A percentile compares a stretch with the other conserved stretches of the same genome.
phyloP scores from a whole-genome alignment of 2,797 vertebrate genomes.

The Enteromius trimaculatus region DNA sequence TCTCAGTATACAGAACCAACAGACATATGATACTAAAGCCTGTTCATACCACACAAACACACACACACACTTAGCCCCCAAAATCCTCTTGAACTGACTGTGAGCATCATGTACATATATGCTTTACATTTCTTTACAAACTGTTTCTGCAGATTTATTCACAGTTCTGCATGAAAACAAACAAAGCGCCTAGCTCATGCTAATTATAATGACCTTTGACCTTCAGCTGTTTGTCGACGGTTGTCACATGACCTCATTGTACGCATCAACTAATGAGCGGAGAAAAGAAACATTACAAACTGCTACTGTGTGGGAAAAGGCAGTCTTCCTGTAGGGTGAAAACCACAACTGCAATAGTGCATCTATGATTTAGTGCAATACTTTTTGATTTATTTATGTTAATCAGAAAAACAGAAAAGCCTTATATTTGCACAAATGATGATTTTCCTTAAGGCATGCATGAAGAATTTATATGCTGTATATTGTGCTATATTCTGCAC shows the following conservation, averaged over 20 bases:
- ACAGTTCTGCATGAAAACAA: not conserved
- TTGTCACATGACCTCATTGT: not conserved
- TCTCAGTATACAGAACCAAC: conserved; percentile 1
- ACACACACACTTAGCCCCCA: not conserved
- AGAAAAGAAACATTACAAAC: not conserved
- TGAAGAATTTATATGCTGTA: not conserved
- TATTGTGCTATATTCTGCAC: not conserved
- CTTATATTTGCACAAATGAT: not conserved
- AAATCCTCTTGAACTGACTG: not conserved
- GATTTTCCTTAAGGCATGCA: not conserved
- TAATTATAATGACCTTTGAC: not conserved
- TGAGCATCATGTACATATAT: not conserved
- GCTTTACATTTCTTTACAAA: not conserved
- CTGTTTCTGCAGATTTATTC: not conserved
- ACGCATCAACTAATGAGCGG: not conserved
- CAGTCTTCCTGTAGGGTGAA: not conserved
- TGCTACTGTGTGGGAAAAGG: not conserved
- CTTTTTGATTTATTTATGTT: too few relatives aligned
- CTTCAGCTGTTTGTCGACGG: not conserved
- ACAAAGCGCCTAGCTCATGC: not conserved
- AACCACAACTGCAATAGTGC: not conserved
- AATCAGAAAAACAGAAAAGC: not conserved
- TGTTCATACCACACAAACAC: not conserved
- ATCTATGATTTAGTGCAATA: not conserved
- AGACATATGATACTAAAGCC: conserved; percentile 12